These are phyloP conservation scores for Miniopterus natalensis DNA, from an alignment of 2,113 vertebrate species.

Conservation along the genomic window DNA sequence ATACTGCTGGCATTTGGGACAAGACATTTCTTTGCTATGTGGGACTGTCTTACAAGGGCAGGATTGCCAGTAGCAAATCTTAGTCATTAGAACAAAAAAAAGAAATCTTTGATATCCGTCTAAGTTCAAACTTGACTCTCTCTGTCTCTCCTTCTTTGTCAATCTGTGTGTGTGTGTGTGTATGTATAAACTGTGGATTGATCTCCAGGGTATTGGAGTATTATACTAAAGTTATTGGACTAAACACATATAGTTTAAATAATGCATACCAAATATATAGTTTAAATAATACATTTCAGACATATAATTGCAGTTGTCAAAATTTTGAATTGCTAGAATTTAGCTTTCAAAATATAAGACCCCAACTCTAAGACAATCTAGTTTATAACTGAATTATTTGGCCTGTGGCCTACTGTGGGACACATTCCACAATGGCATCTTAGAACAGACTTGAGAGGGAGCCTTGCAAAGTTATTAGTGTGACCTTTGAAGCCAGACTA, in stretches of 20 bases:
- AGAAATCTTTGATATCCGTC: not conserved
- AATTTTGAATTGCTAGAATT: constrained; percentile 65
- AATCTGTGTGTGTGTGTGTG: not conserved
- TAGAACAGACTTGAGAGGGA: not conserved
- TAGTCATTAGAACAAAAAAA: not conserved
- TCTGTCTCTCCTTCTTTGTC: too few species aligned
- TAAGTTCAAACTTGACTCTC: not conserved
- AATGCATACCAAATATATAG: constrained; percentile 83
- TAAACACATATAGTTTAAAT: constrained; percentile 70
- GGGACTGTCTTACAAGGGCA: not conserved
- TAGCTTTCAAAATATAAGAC: not conserved
- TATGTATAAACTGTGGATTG: not conserved
- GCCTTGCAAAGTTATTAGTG: not conserved
- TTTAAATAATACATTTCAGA: constrained; percentile 80
- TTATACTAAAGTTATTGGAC: not conserved
- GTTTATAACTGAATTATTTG: constrained; percentile 54
- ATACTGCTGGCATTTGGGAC: not conserved
- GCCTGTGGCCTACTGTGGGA: not conserved
- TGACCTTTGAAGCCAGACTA: not conserved
- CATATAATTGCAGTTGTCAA: constrained; percentile 71
- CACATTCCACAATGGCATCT: not conserved
- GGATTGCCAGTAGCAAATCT: not conserved
- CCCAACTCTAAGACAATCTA: not conserved
- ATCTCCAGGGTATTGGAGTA: not conserved
- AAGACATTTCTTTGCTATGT: not conserved